Percentiles rank a stretch among this genome's conserved stretches.
Evolutionary conservation across 1,140 invertebrate genomes (phyloP).

Genomic region (Megalopta genalis): DNA sequence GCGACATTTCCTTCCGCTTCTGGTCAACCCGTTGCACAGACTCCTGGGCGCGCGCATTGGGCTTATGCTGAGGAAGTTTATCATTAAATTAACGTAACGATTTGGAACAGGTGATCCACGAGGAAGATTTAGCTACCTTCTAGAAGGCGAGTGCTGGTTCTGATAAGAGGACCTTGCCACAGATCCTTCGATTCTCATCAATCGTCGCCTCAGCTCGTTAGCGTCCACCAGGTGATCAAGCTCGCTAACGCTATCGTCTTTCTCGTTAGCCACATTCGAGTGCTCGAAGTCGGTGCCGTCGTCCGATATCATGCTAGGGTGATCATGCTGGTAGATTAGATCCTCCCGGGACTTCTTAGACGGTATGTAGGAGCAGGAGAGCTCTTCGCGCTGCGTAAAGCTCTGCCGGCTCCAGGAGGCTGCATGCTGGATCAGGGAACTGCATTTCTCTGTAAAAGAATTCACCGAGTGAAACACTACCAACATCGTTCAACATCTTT

Average conservation of each 20-base stretch:
- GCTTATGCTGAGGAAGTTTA: slow-evolving; percentile 53
- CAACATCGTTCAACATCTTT: not conserved
- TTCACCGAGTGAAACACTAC: not conserved
- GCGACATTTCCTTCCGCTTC: slow-evolving; percentile 67
- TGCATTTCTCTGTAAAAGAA: slow-evolving; percentile 44
- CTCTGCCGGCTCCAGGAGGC: slow-evolving; percentile 56
- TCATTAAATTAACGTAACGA: not conserved
- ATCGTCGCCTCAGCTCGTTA: slow-evolving; percentile 46
- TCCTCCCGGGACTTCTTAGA: slow-evolving; percentile 64
- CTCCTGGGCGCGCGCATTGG: not conserved
- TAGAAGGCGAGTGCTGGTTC: slow-evolving; percentile 15
- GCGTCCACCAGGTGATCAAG: slow-evolving; percentile 45
- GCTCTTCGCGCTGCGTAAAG: slow-evolving; percentile 63
- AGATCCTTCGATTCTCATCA: not conserved
- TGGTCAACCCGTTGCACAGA: slow-evolving; percentile 48
- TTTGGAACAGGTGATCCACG: not conserved
- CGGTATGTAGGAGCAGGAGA: slow-evolving; percentile 74
- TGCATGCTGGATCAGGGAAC: slow-evolving; percentile 41
- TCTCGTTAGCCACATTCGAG: not conserved
- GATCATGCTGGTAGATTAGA: slow-evolving; percentile 36
- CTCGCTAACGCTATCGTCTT: slow-evolving; percentile 15
- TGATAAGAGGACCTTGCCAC: not conserved
- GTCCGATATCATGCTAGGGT: slow-evolving; percentile 56
- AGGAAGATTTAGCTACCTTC: slow-evolving; percentile 56
- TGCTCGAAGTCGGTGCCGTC: slow-evolving; percentile 58